phyloP scores from a whole-genome alignment of 2,797 vertebrate species.

The Calcarius lapponicus region DNA sequence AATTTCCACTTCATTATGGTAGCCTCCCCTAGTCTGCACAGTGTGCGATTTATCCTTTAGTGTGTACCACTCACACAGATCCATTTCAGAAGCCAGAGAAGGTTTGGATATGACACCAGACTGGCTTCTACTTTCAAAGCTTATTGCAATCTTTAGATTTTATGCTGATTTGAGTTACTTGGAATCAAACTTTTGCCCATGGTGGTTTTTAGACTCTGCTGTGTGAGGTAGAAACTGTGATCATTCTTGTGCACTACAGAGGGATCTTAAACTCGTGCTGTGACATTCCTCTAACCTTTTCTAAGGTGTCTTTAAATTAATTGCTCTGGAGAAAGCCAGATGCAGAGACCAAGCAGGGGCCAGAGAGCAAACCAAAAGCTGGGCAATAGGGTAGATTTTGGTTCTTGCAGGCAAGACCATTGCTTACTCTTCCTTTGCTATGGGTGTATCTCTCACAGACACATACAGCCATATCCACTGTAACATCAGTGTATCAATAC shows the following conservation, averaged over 20 bases:
- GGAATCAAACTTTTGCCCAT: background rate
- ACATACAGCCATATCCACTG: background rate
- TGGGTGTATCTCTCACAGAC: background rate
- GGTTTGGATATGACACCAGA: background rate
- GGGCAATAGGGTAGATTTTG: background rate
- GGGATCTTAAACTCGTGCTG: background rate
- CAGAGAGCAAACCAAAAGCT: background rate
- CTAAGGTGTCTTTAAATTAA: background rate
- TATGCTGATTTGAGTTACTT: background rate
- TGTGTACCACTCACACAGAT: background rate
- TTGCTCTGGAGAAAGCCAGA: background rate
- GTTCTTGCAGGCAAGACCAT: accelerated
- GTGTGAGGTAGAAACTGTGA: background rate
- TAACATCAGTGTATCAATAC: no score
- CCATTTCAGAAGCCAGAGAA: background rate
- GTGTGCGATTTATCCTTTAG: background rate
- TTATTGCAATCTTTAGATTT: background rate
- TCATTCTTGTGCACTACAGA: background rate
- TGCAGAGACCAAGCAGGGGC: background rate
- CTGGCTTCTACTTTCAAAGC: background rate
- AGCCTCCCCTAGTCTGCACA: background rate
- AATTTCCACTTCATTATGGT: background rate
- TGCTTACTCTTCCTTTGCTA: background rate
- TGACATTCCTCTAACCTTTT: background rate
- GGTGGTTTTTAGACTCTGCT: background rate